Conservation (phyloP, 1,140 invertebrate genomes). For the Drosophila watanabei region DNA sequence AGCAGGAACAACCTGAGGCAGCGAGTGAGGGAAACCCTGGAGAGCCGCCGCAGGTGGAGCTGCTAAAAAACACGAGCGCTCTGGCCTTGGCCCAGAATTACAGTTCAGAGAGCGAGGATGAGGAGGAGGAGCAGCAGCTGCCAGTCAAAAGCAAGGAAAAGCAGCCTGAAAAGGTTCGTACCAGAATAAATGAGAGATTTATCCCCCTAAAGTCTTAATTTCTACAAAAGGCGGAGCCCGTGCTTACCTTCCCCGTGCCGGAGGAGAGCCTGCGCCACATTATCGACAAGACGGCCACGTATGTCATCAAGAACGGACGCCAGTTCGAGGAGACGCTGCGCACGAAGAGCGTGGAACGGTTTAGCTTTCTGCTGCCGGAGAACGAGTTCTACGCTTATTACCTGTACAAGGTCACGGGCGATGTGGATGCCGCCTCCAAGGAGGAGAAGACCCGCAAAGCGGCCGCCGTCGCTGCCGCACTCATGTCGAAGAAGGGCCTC, state of each 20-base stretch:
- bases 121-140: constrained; percentile 69
- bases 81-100: constrained; percentile 88
- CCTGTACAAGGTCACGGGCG: constrained; percentile 87
- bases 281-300: constrained; percentile 98
- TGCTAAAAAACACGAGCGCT: constrained; percentile 86
- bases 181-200: not conserved
- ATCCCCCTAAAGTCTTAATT: not conserved
- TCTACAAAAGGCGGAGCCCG: constrained; percentile 37
- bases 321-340: constrained; percentile 96
- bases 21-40: constrained; percentile 26
- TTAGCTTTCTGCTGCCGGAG: constrained; percentile 91
- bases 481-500: constrained; percentile 78
- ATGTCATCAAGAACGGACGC: constrained; percentile 96
- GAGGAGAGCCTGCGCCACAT: constrained; percentile 93
- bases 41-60: constrained; percentile 60
- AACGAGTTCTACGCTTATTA: constrained; percentile 93
- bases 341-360: constrained; percentile 94
- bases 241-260: constrained; percentile 88
- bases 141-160: constrained; percentile 10
- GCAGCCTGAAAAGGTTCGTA: not conserved
- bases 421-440: constrained; percentile 79
- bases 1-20: constrained; percentile 35
- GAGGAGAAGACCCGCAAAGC: constrained; percentile 77
- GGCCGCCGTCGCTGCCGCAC: constrained; percentile 66
- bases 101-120: constrained; percentile 86